A percentile compares a stretch with the other conserved stretches of the same genome.
Conservation (phyloP, 2,797 vertebrate species). For the Thalassophryne amazonica region DNA sequence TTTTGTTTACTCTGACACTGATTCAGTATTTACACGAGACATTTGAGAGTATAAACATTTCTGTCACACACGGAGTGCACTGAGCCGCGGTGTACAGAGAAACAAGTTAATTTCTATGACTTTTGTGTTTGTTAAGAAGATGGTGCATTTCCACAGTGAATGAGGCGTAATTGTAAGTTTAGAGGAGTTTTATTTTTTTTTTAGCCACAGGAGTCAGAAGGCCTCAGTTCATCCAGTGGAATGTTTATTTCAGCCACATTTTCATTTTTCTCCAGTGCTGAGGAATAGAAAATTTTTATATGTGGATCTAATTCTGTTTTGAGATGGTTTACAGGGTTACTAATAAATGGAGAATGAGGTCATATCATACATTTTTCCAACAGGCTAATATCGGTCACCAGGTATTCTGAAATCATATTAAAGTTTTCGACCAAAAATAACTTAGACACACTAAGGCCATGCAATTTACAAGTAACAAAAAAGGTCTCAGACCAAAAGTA, state of each 20-base stretch:
- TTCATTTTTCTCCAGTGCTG: slow-evolving; percentile 61
- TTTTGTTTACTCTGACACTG: too few species aligned
- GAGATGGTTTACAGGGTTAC: too few species aligned
- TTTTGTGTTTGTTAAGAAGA: slow-evolving; percentile 29
- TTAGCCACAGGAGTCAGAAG: slow-evolving; percentile 54
- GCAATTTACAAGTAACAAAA: too few species aligned
- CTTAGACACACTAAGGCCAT: too few species aligned
- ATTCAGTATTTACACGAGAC: too few species aligned
- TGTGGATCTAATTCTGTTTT: slow-evolving; percentile 34
- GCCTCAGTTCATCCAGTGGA: slow-evolving; percentile 64
- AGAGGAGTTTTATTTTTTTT: slow-evolving; percentile 29
- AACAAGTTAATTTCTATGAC: slow-evolving; percentile 13
- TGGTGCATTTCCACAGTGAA: slow-evolving; percentile 46
- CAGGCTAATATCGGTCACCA: too few species aligned
- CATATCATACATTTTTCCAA: too few species aligned
- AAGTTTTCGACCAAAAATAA: too few species aligned
- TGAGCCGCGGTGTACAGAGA: background rate
- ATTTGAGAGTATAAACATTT: slow-evolving; percentile 22
- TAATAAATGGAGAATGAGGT: too few species aligned
- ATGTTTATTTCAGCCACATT: slow-evolving; percentile 68
- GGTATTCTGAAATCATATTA: too few species aligned
- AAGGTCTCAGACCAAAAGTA: too few species aligned
- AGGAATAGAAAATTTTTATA: slow-evolving; percentile 56
- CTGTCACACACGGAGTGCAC: background rate
- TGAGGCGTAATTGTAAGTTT: slow-evolving; percentile 32